These are phyloP conservation scores for Lagopus leucura DNA, from an alignment of 2,113 vertebrate genomes.

Conservation along the genomic window DNA sequence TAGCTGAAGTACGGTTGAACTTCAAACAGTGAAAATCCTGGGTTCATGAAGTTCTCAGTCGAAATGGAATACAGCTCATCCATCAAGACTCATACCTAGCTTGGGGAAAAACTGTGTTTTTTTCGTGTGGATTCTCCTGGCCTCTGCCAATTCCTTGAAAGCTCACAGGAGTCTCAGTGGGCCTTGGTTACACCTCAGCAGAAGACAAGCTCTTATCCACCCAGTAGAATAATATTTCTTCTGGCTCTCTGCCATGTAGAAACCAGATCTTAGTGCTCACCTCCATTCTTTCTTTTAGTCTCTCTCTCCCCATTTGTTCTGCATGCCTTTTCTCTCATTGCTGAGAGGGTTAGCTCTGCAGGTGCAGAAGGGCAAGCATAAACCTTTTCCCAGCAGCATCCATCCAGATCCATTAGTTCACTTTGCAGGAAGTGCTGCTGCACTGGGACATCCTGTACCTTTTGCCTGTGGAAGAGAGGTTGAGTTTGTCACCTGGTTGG, in stretches of 20 bases:
- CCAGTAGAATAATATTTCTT: conserved; percentile 35
- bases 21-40: neutral
- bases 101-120: conserved; percentile 17
- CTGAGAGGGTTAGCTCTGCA: conserved; percentile 7
- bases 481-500: neutral
- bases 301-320: neutral
- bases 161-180: neutral
- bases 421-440: neutral
- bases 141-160: conserved; percentile 46
- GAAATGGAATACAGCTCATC: neutral
- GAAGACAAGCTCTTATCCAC: conserved; percentile 8
- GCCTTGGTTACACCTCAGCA: conserved; percentile 49
- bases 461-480: neutral
- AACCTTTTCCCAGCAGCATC: neutral
- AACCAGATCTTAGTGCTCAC: neutral
- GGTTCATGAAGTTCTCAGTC: neutral
- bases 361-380: neutral
- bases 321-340: neutral
- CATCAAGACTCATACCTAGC: conserved; percentile 7
- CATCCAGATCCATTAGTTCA: neutral
- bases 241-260: conserved; percentile 14
- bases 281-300: neutral
- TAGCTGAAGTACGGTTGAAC: neutral
- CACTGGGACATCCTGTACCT: fast-evolving
- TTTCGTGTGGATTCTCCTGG: neutral